Conservation (phyloP, 2,113 vertebrate species). For the Coturnix japonica region DNA sequence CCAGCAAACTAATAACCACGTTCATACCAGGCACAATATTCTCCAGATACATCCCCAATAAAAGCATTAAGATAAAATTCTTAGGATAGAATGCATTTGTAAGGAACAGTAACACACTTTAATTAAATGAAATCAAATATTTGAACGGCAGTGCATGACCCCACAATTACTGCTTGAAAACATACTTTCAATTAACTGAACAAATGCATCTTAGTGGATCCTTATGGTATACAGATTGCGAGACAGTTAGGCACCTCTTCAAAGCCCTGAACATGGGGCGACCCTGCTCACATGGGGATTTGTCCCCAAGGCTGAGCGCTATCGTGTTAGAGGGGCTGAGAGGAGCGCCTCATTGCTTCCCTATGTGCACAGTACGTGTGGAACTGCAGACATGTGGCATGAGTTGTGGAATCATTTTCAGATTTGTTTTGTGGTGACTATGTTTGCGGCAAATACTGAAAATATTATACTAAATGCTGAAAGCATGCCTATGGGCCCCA, state of each 20-base stretch:
- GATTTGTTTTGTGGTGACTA: conserved; percentile 22
- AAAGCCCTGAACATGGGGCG: not conserved
- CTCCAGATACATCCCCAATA: not conserved
- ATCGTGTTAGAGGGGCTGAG: not conserved
- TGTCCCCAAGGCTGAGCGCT: not conserved
- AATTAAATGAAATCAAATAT: conserved; percentile 45
- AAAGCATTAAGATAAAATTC: conserved; percentile 22
- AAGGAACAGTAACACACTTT: not conserved
- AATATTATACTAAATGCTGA: conserved; percentile 1
- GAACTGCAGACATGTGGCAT: not conserved
- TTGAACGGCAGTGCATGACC: conserved; percentile 10
- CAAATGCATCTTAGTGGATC: not conserved
- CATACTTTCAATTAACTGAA: conserved; percentile 35
- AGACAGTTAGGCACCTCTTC: conserved; percentile 14
- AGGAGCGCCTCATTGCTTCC: not conserved
- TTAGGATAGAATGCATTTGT: not conserved
- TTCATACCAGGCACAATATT: conserved; percentile 10
- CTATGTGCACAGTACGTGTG: rapidly evolving
- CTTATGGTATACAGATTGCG: conserved; percentile 26
- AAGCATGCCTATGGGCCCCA: not conserved
- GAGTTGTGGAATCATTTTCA: not conserved
- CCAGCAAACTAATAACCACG: not conserved
- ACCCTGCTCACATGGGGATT: not conserved
- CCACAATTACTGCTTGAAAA: conserved; percentile 20
- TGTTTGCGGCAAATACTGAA: conserved; percentile 14